These are phyloP conservation scores for Xiphophorus couchianus DNA, from an alignment of 2,113 vertebrate species.

Conservation along the genomic window DNA sequence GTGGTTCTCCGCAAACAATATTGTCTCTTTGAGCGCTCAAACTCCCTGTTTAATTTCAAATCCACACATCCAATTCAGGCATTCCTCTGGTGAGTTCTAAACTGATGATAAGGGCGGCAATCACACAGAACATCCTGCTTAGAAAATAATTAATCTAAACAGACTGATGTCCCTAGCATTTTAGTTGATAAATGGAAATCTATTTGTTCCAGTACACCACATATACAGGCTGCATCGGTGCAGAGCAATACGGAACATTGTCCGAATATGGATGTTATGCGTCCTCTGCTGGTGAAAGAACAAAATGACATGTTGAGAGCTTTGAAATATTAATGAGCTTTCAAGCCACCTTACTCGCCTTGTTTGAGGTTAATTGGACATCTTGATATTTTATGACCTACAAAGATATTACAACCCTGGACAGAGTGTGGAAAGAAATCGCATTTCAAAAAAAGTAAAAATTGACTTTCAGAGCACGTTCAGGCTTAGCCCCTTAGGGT, in stretches of 20 bases:
- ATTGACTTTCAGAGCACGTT: not conserved
- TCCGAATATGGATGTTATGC: conserved; percentile 19
- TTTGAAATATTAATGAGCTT: not conserved
- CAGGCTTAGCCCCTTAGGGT: not conserved
- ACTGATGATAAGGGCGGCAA: conserved; percentile 36
- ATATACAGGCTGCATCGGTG: not conserved
- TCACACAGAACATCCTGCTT: not conserved
- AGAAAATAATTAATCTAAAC: not conserved
- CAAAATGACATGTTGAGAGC: conserved; percentile 10
- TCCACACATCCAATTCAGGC: conserved; percentile 10
- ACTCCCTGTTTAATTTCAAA: conserved; percentile 62
- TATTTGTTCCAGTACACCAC: not conserved
- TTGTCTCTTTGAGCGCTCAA: conserved; percentile 48
- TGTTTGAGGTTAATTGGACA: not conserved
- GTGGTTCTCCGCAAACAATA: conserved; percentile 31
- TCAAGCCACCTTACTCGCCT: not conserved
- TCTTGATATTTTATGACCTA: not conserved
- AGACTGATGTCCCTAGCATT: conserved; percentile 11
- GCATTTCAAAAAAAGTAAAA: conserved; percentile 9
- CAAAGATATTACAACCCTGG: not conserved
- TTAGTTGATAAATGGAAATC: conserved; percentile 9
- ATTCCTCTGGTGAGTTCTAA: conserved; percentile 29
- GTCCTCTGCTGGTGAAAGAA: conserved; percentile 59
- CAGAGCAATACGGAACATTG: not conserved
- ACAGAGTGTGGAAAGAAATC: conserved; percentile 2